Base-by-base conservation (phyloP, 2,113 vertebrate species). In the Nothoprocta pentlandii region DNA sequence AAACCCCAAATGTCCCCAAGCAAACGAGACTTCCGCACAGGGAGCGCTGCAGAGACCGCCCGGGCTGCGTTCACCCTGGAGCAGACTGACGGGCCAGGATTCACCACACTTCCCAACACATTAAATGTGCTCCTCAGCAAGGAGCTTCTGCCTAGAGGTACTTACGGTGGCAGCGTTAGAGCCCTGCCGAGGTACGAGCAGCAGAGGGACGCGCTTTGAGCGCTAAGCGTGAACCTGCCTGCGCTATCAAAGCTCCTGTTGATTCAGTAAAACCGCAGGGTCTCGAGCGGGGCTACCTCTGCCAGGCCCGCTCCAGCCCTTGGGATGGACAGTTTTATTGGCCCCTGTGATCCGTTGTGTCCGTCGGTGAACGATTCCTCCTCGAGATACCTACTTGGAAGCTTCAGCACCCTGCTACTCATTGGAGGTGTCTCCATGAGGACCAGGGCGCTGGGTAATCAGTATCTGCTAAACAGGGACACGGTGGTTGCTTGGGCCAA, bases 81-180 rank as follows among this genome's bases (percentile, higher is more conserved):
- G 59, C 75, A 73, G 22, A 1, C 22, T 4, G 2, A 6, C 1
- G 2, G 7, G 21, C 3, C 59, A 46, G 71, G 42, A 12, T 39
- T 0, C 0, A 34, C 2, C 3, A 10, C n/a, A 41, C 28, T 59
- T 14, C 58, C 30, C n/a, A 7, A 16, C 0, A 20, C 9, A 28
- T 26, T 32, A 26, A 15, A 12, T 44, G 21, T 3, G 1, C 63
- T 10, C 62, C 47, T 63, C 83, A 63, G 56, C 49, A 36, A 64
- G 39, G 32, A 2, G 2, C 58, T 51, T 54, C 14, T 59, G 36
- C 36, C 42, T 28, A 1, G 34, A 10, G 34, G 74, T 46, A 13
- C 61, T 49, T 10, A 5, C 7, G 2, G 26, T 20, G 49, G 2
- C 8, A 1, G 32, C 5, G 0, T 19, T 22, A 7, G 12, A 20